Percentiles rank a stretch among this genome's conserved stretches.
These are phyloP conservation scores for Empis livida DNA, from an alignment of 2,888 invertebrate species.

Conservation along the genomic window DNA sequence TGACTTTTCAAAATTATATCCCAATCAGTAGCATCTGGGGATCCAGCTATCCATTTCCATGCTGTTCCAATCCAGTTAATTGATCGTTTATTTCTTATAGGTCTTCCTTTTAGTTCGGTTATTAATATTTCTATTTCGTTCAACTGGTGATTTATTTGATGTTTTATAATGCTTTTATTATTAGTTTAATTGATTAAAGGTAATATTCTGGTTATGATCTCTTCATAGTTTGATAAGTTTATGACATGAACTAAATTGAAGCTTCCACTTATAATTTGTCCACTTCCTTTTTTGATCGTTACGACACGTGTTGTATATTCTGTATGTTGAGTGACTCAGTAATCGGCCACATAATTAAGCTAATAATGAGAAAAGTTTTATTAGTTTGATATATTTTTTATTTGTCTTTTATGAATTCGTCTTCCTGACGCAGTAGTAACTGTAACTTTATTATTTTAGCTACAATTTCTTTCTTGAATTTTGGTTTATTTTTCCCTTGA, in stretches of 20 bases:
- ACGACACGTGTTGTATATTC: neutral
- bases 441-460: slow-evolving; percentile 9
- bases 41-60: slow-evolving; percentile 1
- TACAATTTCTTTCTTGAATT: slow-evolving; percentile 8
- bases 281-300: neutral
- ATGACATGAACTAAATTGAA: neutral
- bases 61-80: slow-evolving; percentile 6
- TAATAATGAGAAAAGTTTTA: neutral
- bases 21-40: slow-evolving; percentile 4
- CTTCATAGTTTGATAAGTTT: neutral
- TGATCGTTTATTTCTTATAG: neutral
- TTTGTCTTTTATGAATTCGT: slow-evolving; percentile 10
- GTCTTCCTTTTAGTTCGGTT: neutral
- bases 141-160: neutral
- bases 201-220: neutral
- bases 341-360: neutral
- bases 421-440: slow-evolving; percentile 7
- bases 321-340: neutral
- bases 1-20: slow-evolving; percentile 1
- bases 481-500: neutral
- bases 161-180: neutral
- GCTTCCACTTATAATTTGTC: neutral
- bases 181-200: neutral
- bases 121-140: neutral
- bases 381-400: neutral